Evolutionary conservation across 1,140 invertebrate species (phyloP).

Genomic region (Drosophila kanapiae): DNA sequence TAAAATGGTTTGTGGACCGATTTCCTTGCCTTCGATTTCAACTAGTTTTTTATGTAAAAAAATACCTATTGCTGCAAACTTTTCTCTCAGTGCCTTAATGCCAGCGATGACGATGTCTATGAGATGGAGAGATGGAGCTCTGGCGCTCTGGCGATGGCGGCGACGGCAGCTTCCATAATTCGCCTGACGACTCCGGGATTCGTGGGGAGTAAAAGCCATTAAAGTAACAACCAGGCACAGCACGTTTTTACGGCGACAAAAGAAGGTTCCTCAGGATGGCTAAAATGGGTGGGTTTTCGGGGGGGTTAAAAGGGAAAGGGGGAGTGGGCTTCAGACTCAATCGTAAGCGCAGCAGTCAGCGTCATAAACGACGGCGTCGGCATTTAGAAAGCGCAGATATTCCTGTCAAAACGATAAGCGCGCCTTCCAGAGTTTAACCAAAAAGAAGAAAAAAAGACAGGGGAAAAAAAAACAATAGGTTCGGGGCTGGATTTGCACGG

Average conservation of each 20-base stretch:
- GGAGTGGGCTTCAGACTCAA: slow-evolving; percentile 57
- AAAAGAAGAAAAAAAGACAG: slow-evolving; percentile 17
- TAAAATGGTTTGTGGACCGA: no score
- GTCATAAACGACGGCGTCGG: slow-evolving; percentile 80
- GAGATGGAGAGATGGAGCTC: slow-evolving; percentile 22
- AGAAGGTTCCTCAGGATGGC: slow-evolving; percentile 54
- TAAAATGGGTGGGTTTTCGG: slow-evolving; percentile 9
- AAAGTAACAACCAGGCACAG: slow-evolving; percentile 82
- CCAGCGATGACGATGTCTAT: slow-evolving; percentile 12
- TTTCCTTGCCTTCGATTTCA: neutral
- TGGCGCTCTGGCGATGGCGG: slow-evolving; percentile 23
- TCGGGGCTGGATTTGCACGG: slow-evolving; percentile 13
- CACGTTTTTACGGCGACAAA: slow-evolving; percentile 77
- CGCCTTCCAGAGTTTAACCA: slow-evolving; percentile 47
- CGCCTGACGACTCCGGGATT: slow-evolving; percentile 72
- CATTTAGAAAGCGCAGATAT: slow-evolving; percentile 83
- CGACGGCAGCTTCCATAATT: slow-evolving; percentile 77
- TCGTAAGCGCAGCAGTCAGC: slow-evolving; percentile 79
- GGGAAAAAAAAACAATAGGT: slow-evolving; percentile 10
- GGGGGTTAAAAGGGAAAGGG: neutral
- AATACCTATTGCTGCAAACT: neutral
- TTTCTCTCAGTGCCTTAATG: slow-evolving; percentile 21
- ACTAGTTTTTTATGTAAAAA: no score
- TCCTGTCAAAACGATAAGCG: slow-evolving; percentile 83
- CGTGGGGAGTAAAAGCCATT: slow-evolving; percentile 82